phyloP scores from a whole-genome alignment of 2,888 invertebrate genomes.

The Cheilosia scutellata region DNA sequence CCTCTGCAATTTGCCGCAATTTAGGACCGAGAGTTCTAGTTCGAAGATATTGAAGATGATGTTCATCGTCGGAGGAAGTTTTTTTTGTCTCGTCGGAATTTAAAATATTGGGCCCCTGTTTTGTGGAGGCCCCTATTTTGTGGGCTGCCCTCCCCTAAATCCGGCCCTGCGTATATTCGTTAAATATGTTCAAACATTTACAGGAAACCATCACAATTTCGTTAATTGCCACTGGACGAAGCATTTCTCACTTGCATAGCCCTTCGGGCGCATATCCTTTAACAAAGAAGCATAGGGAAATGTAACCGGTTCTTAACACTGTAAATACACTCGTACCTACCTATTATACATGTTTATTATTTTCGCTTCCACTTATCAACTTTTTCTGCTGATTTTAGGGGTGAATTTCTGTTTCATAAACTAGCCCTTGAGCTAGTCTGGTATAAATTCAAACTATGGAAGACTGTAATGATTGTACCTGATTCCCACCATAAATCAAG shows the following conservation, averaged over 20 bases:
- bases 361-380: background rate
- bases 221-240: background rate
- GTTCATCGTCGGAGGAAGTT: too few species aligned
- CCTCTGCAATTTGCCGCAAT: too few species aligned
- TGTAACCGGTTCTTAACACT: background rate
- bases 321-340: background rate
- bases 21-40: too few species aligned
- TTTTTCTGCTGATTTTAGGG: background rate
- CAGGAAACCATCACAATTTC: too few species aligned
- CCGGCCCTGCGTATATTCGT: too few species aligned
- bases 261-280: background rate
- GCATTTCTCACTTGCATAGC: background rate
- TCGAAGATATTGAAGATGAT: too few species aligned
- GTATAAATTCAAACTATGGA: background rate
- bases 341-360: background rate
- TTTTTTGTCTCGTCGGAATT: too few species aligned
- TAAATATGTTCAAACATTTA: too few species aligned
- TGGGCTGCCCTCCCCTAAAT: too few species aligned
- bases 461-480: background rate
- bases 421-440: background rate
- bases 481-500: constrained; percentile 1
- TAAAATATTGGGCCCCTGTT: too few species aligned
- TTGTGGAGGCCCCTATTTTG: too few species aligned
- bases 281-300: background rate
- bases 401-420: background rate